These are phyloP conservation scores for Pteria penguin DNA, from an alignment of 2,888 invertebrate genomes.

Conservation along the genomic window DNA sequence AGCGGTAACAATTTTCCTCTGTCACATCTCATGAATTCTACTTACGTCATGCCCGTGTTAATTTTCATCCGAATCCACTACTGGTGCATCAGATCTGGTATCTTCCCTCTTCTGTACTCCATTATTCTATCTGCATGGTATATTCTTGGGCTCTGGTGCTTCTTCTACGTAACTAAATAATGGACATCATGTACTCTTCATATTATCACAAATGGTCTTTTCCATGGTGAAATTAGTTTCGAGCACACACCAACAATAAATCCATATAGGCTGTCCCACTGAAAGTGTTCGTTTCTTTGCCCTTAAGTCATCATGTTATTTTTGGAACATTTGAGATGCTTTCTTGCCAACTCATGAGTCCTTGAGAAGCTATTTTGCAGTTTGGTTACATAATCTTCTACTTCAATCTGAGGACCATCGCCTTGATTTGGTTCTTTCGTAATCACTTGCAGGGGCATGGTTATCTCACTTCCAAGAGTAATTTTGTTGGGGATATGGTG, in stretches of 20 bases:
- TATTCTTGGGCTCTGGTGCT: slow-evolving; percentile 16
- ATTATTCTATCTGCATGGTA: slow-evolving; percentile 35
- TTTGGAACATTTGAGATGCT: slow-evolving; percentile 36
- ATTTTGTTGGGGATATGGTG: too few relatives aligned
- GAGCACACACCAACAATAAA: slow-evolving; percentile 40
- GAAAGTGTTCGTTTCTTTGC: slow-evolving; percentile 19
- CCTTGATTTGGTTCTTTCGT: too few relatives aligned
- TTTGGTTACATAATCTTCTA: too few relatives aligned
- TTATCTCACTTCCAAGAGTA: too few relatives aligned
- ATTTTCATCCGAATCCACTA: too few relatives aligned
- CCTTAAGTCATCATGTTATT: slow-evolving; percentile 42
- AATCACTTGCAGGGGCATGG: too few relatives aligned
- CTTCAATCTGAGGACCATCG: too few relatives aligned
- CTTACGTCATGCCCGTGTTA: too few relatives aligned
- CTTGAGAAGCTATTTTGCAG: slow-evolving; percentile 9
- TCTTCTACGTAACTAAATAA: slow-evolving; percentile 34
- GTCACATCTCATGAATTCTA: too few relatives aligned
- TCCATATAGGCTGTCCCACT: slow-evolving; percentile 41
- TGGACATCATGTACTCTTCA: slow-evolving; percentile 39
- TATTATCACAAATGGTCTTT: slow-evolving; percentile 38
- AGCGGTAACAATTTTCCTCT: too few relatives aligned
- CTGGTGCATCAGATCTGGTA: slow-evolving; percentile 16
- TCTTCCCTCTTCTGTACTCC: slow-evolving; percentile 25
- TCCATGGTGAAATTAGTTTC: slow-evolving; percentile 42
- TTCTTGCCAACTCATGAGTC: slow-evolving; percentile 30